Conservation (phyloP, 2,113 vertebrate species). For the Mastomys coucha region DNA sequence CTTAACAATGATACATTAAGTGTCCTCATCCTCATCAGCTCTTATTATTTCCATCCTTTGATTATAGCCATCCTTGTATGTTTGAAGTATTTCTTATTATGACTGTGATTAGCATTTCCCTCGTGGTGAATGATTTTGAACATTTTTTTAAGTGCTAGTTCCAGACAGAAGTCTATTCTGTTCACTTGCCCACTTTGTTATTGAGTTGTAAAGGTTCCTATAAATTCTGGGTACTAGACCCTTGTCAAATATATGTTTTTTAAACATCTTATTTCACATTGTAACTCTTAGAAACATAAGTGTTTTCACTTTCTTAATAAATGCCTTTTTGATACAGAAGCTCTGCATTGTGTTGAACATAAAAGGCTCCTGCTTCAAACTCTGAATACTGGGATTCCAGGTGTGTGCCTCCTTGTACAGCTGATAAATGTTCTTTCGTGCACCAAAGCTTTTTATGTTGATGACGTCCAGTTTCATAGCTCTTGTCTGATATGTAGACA, state of each 20-base stretch:
- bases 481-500: not conserved
- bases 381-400: not conserved
- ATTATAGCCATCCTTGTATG: not conserved
- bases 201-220: not conserved
- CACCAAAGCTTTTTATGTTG: not conserved
- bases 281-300: not conserved
- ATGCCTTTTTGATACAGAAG: not conserved
- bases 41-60: not conserved
- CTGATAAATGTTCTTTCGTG: not conserved
- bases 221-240: not conserved
- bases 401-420: too few species aligned
- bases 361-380: not conserved
- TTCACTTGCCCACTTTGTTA: not conserved
- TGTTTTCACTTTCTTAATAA: conserved; percentile 20
- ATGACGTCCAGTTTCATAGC: not conserved
- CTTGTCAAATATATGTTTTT: conserved; percentile 5
- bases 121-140: not conserved
- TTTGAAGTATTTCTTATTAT: not conserved
- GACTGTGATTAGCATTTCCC: conserved; percentile 8
- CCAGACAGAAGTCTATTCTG: not conserved
- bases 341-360: not conserved
- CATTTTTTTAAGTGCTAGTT: conserved; percentile 16
- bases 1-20: not conserved
- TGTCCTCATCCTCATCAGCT: not conserved
- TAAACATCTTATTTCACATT: conserved; percentile 40